Percentiles rank a stretch among this genome's conserved stretches.
These are phyloP conservation scores for Mystacides longicornis DNA, from an alignment of 2,888 invertebrate genomes.

Conservation along the genomic window DNA sequence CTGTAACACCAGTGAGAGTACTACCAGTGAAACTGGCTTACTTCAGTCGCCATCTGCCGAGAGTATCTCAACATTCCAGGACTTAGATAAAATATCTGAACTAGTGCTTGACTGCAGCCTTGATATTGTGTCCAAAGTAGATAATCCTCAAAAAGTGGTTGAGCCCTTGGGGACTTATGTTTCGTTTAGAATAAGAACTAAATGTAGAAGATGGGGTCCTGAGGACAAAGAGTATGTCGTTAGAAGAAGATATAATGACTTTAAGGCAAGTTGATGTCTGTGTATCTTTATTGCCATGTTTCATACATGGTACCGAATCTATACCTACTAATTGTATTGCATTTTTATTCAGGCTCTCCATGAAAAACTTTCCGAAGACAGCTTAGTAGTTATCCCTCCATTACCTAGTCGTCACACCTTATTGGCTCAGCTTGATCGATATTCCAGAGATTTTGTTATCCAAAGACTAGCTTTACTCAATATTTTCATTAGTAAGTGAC, in stretches of 20 bases:
- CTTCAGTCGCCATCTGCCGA: constrained; percentile 41
- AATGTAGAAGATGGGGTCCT: constrained; percentile 57
- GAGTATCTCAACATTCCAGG: constrained; percentile 53
- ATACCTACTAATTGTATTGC: too few species aligned
- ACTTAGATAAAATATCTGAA: constrained; percentile 48
- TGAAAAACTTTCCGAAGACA: constrained; percentile 14
- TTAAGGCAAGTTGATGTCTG: too few species aligned
- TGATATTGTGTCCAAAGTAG: constrained; percentile 59
- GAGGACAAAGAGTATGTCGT: constrained; percentile 57
- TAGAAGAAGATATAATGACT: constrained; percentile 63
- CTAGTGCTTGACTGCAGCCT: constrained; percentile 38
- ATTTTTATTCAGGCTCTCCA: constrained; percentile 19
- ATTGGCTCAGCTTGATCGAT: constrained; percentile 59
- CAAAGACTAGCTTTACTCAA: constrained; percentile 59
- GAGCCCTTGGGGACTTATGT: constrained; percentile 65
- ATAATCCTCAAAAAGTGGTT: constrained; percentile 64
- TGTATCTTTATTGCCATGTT: too few species aligned
- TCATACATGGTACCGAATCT: too few species aligned
- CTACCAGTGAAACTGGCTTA: constrained; percentile 11
- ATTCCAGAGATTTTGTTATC: constrained; percentile 62
- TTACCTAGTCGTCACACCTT: constrained; percentile 63
- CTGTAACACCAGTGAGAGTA: constrained; percentile 17
- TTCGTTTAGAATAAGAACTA: constrained; percentile 60
- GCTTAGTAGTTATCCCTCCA: constrained; percentile 43
- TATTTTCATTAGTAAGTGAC: constrained; percentile 47